Conservation (phyloP, 2,113 vertebrate genomes). For the Typhlomys cinereus region DNA sequence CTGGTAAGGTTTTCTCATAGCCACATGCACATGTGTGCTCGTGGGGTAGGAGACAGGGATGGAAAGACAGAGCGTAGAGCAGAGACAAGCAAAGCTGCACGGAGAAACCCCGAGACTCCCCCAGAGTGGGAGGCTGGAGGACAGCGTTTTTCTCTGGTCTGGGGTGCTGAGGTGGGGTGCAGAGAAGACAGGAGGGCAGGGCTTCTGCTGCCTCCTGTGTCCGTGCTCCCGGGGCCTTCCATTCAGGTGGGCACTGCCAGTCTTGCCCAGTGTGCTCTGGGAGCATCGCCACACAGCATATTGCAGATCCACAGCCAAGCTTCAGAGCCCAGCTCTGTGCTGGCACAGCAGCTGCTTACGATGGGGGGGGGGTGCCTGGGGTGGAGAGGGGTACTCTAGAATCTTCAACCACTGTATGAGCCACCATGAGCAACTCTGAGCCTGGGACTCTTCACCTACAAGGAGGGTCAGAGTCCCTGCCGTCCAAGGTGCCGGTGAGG, state of each 20-base stretch:
- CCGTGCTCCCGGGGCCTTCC: background rate
- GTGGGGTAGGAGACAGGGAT: background rate
- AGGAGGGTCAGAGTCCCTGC: background rate
- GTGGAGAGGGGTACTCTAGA: background rate
- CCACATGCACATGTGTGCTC: fast-evolving
- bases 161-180: background rate
- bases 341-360: background rate
- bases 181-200: background rate
- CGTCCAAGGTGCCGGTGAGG: background rate
- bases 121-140: background rate
- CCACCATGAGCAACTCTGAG: background rate
- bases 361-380: too few relatives aligned
- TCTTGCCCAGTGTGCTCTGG: background rate
- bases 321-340: background rate
- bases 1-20: background rate
- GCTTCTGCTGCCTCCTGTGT: background rate
- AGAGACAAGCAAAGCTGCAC: background rate
- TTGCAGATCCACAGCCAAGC: background rate
- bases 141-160: background rate
- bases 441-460: background rate
- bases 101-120: background rate
- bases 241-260: background rate
- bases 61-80: background rate
- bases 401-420: background rate
- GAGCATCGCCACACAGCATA: background rate